Percentiles rank a stretch among this genome's conserved stretches.
Conservation (phyloP, 92 coral and sea anemone species). For the Heteractis magnifica region DNA sequence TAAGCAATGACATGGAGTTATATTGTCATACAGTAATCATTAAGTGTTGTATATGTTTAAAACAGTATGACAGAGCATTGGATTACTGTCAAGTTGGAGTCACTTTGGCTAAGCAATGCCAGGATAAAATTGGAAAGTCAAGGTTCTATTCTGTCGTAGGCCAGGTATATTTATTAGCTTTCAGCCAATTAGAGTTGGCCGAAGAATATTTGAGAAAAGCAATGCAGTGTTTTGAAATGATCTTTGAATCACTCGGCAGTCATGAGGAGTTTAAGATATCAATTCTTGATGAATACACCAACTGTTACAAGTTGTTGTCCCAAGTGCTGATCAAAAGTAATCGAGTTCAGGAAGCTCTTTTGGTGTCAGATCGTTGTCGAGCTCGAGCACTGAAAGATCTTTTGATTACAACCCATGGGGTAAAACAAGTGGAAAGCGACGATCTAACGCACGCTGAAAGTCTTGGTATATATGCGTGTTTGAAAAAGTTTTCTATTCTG, state of each 20-base stretch:
- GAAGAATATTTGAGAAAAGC: constrained; percentile 8
- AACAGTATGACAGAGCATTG: no score
- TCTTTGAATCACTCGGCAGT: constrained; percentile 6
- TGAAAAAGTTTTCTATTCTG: background rate
- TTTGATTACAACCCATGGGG: background rate
- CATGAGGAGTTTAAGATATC: constrained; percentile 5
- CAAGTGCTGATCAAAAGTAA: background rate
- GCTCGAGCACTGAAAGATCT: constrained; percentile 13
- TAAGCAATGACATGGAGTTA: no score
- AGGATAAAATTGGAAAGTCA: background rate
- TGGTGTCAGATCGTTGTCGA: constrained; percentile 15
- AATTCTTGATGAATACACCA: background rate
- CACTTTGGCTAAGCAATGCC: no score
- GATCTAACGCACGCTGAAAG: background rate
- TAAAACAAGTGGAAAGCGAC: background rate
- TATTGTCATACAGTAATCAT: no score
- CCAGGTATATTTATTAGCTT: background rate
- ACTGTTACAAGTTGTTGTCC: background rate
- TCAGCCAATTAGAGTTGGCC: background rate
- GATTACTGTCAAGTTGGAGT: no score
- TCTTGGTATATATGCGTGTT: background rate
- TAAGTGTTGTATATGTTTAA: no score
- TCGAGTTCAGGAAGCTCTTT: background rate
- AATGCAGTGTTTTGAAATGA: background rate
- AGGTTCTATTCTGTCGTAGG: background rate